Evolutionary conservation across 2,888 invertebrate species (phyloP), one percentile per base, ranked within the genome.

Genomic region (Drosophila fulvimacula): DNA sequence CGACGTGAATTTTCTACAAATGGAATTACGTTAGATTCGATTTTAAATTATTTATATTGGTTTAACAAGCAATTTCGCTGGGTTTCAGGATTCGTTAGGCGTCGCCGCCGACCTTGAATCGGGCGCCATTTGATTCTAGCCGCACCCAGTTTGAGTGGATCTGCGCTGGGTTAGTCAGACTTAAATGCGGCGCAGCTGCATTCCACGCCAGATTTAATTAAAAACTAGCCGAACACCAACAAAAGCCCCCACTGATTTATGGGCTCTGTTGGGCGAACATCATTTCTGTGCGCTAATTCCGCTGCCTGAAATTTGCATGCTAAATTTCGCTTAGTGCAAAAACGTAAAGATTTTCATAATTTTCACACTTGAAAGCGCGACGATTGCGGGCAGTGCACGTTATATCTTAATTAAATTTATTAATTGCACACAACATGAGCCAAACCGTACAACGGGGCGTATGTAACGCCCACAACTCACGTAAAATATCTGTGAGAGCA

Each of bases 371-470:
- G 79, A 85, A 75, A 79, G 77, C 78, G 76, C 81, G 70, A 73
- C 78, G 72, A 71, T 71, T 66, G 76, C 75, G 63, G 57, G 63
- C 63, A 69, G 69, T 39, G 55, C 55, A 67, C 68, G 68, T 82
- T 87, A 82, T 84, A 80, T 87, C 87, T 86, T 86, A 86, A 88
- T 86, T 86, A 86, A 86, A 86, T 88, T 88, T 86, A 86, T 86
- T 86, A 86, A 86, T 86, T 88, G 88, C 88, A 86, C 80, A 88
- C 80, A 85, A 72, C 86, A 83, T 78, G 86, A 74, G 81, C 62
- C 64, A 51, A 65, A 65, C 46, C 53, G 69, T 66, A 72, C 69
- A 70, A 78, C 79, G 67, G 68, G 73, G 65, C 79, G 83, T 73
- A 77, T 79, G 79, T 15, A 66, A 58, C 75, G 65, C 75, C 75